Conservation (phyloP, 2,113 vertebrate species). For the Gymnarchus niloticus region DNA sequence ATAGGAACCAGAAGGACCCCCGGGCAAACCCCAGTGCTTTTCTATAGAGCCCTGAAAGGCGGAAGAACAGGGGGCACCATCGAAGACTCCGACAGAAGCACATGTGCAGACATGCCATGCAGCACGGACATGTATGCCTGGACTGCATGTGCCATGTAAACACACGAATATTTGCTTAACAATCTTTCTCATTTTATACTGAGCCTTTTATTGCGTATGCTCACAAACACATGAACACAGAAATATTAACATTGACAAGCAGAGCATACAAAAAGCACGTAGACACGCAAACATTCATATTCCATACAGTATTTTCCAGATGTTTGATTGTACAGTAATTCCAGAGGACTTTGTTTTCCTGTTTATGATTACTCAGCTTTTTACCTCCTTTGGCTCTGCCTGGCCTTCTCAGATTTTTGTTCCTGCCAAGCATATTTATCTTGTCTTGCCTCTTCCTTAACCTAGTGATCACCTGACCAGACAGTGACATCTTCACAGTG, state of each 20-base stretch:
- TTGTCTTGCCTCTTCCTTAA: not conserved
- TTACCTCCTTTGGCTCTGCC: not conserved
- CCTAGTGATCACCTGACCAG: not conserved
- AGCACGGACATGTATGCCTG: not conserved
- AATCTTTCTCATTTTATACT: slow-evolving; percentile 19
- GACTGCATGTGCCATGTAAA: slow-evolving; percentile 20
- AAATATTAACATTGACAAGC: not conserved
- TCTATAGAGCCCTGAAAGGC: slow-evolving; percentile 59
- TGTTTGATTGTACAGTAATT: not conserved
- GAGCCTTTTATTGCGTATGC: not conserved
- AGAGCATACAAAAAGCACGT: not conserved
- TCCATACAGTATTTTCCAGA: not conserved
- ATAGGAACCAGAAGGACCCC: slow-evolving; percentile 89
- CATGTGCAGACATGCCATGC: not conserved
- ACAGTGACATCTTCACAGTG: not conserved
- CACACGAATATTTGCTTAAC: not conserved
- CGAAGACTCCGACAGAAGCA: not conserved
- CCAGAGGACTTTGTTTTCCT: not conserved
- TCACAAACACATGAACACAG: slow-evolving; percentile 8
- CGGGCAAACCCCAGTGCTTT: slow-evolving; percentile 89
- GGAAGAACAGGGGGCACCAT: not conserved
- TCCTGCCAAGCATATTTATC: not conserved
- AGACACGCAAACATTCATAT: not conserved
- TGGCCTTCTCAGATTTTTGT: not conserved
- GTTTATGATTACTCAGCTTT: not conserved